Conservation (phyloP, 30 jellyfish, hydroid and myxozoan genomes). For the Kudoa iwatai region DNA sequence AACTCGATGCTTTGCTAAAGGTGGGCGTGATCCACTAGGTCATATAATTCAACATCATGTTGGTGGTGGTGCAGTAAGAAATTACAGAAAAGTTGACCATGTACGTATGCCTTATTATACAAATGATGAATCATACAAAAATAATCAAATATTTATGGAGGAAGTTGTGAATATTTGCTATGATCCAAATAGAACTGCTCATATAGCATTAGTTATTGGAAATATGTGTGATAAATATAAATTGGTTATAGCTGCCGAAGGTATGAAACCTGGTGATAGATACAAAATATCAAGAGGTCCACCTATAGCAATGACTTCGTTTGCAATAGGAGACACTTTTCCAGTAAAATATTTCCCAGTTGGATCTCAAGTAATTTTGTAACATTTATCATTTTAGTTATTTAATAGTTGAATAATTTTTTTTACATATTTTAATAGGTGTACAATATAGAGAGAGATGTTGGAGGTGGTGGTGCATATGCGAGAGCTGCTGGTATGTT, state of each 20-base stretch:
- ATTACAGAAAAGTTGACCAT: conserved; percentile 19
- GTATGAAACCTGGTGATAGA: conserved; percentile 28
- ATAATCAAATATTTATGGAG: too few species aligned
- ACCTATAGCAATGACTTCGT: conserved; percentile 28
- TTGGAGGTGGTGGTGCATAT: conserved; percentile 47
- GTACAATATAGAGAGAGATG: conserved; percentile 18
- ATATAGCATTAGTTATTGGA: conserved; percentile 66
- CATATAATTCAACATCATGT: conserved; percentile 22
- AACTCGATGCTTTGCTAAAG: conserved; percentile 16
- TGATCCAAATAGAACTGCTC: conserved; percentile 67
- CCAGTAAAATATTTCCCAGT: conserved; percentile 45
- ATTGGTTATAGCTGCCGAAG: conserved; percentile 42
- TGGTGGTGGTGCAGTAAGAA: conserved; percentile 59
- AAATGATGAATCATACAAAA: too few species aligned
- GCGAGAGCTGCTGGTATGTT: conserved; percentile 65
- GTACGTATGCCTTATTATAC: too few species aligned
- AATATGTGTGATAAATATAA: conserved; percentile 9
- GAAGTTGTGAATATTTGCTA: conserved; percentile 34
- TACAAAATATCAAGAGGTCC: conserved; percentile 47
- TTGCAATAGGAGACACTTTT: conserved; percentile 63
- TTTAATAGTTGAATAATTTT: too few species aligned
- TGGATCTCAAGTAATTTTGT: too few species aligned
- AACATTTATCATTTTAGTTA: too few species aligned
- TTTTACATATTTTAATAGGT: too few species aligned
- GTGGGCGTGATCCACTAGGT: conserved; percentile 64